These are phyloP conservation scores for Sebastes nivosus DNA, from an alignment of 2,797 vertebrate species.

Conservation along the genomic window DNA sequence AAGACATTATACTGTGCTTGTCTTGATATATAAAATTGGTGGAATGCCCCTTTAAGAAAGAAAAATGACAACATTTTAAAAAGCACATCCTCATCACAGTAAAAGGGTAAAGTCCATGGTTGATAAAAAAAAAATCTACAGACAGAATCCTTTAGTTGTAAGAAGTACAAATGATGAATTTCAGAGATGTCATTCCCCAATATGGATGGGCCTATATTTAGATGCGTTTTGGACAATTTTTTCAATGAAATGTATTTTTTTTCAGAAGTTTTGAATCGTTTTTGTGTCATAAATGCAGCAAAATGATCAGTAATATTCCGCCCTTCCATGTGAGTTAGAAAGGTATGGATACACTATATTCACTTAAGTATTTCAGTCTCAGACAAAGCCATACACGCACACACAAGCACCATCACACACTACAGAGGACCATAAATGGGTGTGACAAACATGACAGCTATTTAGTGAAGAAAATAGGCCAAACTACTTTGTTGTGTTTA, in stretches of 20 bases:
- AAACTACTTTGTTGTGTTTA: conserved; percentile 28
- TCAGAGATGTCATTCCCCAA: background rate
- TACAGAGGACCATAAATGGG: conserved; percentile 16
- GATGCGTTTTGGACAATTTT: background rate
- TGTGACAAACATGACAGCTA: conserved; percentile 25
- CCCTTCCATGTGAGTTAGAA: background rate
- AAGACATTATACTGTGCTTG: background rate
- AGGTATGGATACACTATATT: background rate
- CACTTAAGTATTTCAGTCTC: conserved; percentile 5
- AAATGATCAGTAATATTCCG: background rate
- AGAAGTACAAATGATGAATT: background rate
- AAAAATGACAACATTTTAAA: too few species aligned
- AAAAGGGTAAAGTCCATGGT: background rate
- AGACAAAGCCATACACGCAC: conserved; percentile 2
- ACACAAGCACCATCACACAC: background rate
- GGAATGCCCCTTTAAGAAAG: background rate
- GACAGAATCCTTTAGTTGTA: background rate
- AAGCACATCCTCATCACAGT: background rate
- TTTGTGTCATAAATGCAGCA: conserved; percentile 1
- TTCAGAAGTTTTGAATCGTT: background rate
- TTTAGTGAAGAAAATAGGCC: conserved; percentile 29
- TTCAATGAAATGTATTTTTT: background rate
- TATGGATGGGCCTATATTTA: background rate
- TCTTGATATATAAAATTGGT: background rate
- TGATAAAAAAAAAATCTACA: background rate